Evolutionary conservation across 2,113 vertebrate species (phyloP), one percentile per base, ranked within the genome.

Genomic region (Ictidomys tridecemlineatus): DNA sequence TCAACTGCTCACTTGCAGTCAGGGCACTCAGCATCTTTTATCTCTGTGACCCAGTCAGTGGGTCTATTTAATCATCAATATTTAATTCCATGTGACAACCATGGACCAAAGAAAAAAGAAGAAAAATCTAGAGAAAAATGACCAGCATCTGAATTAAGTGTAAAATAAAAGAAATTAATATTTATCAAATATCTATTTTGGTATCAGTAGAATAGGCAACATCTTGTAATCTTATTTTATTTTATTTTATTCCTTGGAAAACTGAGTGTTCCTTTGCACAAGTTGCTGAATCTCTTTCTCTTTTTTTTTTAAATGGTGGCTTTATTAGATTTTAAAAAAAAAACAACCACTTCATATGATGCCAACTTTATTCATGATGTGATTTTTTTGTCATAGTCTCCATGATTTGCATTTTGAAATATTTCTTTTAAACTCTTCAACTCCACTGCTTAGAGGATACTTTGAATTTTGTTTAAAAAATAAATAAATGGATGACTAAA

Each of bases 11-110:
- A 39, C 72, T 53, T 9, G 42, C 20, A 86, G 51, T 56, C 53
- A 34, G 69, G 79, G 8, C 14, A 20, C 17, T 84, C 30, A 5
- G 24, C 70, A 42, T 69, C 58, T 51, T 85, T 94, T 22, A 72
- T 34, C 61, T 39, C 67, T 83, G 70, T 69, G n/a, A 91, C 69
- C 73, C 74, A 86, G 84, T 97, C 94, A 93, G 76, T 8, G 5
- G 32, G 39, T 63, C 93, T 91, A 10, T 34, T 73, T 94, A 89
- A 69, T 67, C 4, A 86, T 37, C 78, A 91, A 73, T 78, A 67
- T 74, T 94, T 34, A 76, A 85, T 92, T 94, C 76, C 85, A 42
- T 48, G 42, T 26, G 39, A 61, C 53, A 85, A 73, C 37, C 18
- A 84, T 34, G 51, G 45, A 56, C 1, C 37, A 30, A 96, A 63